Percentiles rank a stretch among this genome's conserved stretches.
phyloP scores from a whole-genome alignment of 2,888 invertebrate species.

The Helicoverpa assulta region DNA sequence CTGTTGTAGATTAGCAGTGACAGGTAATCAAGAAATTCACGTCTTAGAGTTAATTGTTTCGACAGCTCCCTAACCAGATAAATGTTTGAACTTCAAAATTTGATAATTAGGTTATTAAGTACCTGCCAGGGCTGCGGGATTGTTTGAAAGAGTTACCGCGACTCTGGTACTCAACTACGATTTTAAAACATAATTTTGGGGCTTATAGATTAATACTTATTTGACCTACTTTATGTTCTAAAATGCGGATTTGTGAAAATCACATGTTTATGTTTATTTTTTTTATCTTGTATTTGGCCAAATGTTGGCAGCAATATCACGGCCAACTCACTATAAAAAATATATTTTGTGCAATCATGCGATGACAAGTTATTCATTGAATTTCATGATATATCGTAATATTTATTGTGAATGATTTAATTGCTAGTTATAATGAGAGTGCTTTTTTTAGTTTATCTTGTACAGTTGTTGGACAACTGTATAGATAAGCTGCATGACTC shows the following conservation, averaged over 20 bases:
- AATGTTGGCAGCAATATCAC: background rate
- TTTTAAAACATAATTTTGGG: background rate
- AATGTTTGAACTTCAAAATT: constrained; percentile 13
- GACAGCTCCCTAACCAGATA: constrained; percentile 42
- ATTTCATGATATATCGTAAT: background rate
- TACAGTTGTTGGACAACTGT: background rate
- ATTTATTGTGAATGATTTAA: background rate
- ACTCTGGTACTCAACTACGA: background rate
- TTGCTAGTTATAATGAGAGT: background rate
- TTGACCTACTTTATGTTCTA: background rate
- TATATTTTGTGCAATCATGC: background rate
- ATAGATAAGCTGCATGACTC: background rate
- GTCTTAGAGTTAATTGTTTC: constrained; percentile 33
- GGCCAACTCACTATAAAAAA: background rate
- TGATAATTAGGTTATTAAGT: constrained; percentile 35
- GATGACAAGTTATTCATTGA: background rate
- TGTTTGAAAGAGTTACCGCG: background rate
- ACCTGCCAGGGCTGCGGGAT: background rate
- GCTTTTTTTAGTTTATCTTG: background rate
- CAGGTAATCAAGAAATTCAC: constrained; percentile 34
- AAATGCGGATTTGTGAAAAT: background rate
- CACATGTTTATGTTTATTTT: background rate
- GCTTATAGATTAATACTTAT: too few relatives aligned
- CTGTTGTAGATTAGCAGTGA: constrained; percentile 11
- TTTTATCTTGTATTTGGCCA: background rate